phyloP scores from a whole-genome alignment of 2,113 vertebrate genomes.

The Amphiprion percula region DNA sequence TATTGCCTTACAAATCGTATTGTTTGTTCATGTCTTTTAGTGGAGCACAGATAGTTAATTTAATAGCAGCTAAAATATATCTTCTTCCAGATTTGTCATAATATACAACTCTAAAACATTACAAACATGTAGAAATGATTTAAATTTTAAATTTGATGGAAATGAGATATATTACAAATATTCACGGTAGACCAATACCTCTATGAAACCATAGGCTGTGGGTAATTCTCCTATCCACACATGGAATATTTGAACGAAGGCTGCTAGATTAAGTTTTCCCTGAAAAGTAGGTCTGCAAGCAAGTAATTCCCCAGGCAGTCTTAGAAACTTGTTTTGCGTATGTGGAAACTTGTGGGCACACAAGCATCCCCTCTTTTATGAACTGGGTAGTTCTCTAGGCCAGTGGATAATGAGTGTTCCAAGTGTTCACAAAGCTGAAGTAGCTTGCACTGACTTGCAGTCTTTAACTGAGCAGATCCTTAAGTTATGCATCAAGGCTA shows the following conservation, averaged over 20 bases:
- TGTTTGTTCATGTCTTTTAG: no score
- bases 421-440: conserved; percentile 4
- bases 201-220: conserved; percentile 1
- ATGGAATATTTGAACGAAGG: conserved; percentile 18
- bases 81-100: not conserved
- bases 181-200: not conserved
- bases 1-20: no score
- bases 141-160: not conserved
- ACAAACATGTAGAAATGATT: not conserved
- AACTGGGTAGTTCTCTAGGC: conserved; percentile 7
- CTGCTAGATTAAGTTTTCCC: conserved; percentile 3
- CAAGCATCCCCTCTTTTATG: not conserved
- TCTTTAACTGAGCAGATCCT: conserved; percentile 29
- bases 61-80: no score
- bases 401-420: conserved; percentile 23
- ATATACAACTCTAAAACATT: not conserved
- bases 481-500: conserved; percentile 48
- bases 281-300: conserved; percentile 27
- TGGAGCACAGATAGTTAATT: no score
- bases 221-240: not conserved
- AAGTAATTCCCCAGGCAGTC: conserved; percentile 9
- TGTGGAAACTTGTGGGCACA: not conserved
- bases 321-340: conserved; percentile 26
- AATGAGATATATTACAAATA: not conserved
- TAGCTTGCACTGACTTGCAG: not conserved